phyloP scores from a whole-genome alignment of 1,140 invertebrate species.

The Cyclargus thomasi region DNA sequence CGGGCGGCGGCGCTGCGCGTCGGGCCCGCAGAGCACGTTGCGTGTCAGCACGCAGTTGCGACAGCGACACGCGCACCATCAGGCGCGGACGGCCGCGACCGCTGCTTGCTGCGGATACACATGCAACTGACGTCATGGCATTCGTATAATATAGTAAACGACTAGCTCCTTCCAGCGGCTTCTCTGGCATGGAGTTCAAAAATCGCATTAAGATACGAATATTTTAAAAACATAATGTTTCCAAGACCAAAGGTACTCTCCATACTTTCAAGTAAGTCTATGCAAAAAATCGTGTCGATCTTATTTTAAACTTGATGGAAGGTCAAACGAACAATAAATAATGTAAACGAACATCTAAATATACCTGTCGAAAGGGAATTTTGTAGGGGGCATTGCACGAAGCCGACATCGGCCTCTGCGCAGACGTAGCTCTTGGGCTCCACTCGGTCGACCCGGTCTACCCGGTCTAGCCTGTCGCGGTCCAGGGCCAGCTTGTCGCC shows the following conservation, averaged over 20 bases:
- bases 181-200: too few species aligned
- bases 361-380: constrained; percentile 53
- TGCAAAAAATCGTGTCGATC: too few species aligned
- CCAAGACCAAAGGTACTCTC: too few species aligned
- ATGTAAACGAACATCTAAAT: constrained; percentile 13
- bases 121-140: too few species aligned
- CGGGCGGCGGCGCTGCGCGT: constrained; percentile 30
- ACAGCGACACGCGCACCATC: constrained; percentile 46
- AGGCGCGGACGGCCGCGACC: constrained; percentile 33
- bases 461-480: constrained; percentile 33
- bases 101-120: constrained; percentile 24
- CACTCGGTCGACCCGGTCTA: constrained; percentile 37
- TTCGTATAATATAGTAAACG: too few species aligned
- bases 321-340: too few species aligned
- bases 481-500: constrained; percentile 42
- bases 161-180: too few species aligned
- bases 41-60: constrained; percentile 46
- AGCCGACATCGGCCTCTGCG: constrained; percentile 65
- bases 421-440: constrained; percentile 43
- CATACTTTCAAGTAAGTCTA: too few species aligned
- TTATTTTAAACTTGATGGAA: too few species aligned
- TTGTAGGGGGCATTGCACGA: constrained; percentile 39
- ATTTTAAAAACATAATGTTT: too few species aligned
- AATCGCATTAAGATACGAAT: too few species aligned
- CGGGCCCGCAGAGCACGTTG: constrained; percentile 40